Evolutionary conservation across 2,888 invertebrate genomes (phyloP).

Genomic region (Ditula angustiorana): DNA sequence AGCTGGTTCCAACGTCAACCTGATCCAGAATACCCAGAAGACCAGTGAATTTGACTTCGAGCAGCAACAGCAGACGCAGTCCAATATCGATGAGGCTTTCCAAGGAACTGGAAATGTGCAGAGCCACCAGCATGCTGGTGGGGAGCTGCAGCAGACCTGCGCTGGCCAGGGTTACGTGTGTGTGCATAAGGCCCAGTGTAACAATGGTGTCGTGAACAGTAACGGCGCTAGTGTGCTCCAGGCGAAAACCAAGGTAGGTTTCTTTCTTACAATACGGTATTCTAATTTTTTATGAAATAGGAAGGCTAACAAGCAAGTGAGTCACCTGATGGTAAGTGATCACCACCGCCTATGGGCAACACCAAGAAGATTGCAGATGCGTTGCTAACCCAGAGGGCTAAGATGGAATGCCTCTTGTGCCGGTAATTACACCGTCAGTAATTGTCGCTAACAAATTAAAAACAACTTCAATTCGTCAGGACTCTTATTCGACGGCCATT

Average conservation of each 20-base stretch:
- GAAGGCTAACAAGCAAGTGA: no score
- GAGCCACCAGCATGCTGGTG: conserved; percentile 60
- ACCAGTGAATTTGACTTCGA: conserved; percentile 63
- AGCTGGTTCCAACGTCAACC: conserved; percentile 66
- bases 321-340: no score
- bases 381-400: no score
- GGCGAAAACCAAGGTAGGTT: conserved; percentile 84
- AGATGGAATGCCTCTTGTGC: no score
- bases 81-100: conserved; percentile 71
- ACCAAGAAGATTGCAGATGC: no score
- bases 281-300: no score
- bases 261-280: no score
- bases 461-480: no score
- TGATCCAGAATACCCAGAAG: conserved; percentile 70
- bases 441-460: no score
- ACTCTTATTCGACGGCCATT: no score
- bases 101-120: conserved; percentile 67
- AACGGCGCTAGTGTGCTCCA: conserved; percentile 79
- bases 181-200: conserved; percentile 85
- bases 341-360: no score
- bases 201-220: conserved; percentile 85
- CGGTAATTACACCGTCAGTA: no score
- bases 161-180: conserved; percentile 86
- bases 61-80: conserved; percentile 68
- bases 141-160: conserved; percentile 82